A percentile compares a stretch with the other conserved stretches of the same genome.
Conservation (phyloP, 2,888 invertebrate species). For the Drosophila rubida region DNA sequence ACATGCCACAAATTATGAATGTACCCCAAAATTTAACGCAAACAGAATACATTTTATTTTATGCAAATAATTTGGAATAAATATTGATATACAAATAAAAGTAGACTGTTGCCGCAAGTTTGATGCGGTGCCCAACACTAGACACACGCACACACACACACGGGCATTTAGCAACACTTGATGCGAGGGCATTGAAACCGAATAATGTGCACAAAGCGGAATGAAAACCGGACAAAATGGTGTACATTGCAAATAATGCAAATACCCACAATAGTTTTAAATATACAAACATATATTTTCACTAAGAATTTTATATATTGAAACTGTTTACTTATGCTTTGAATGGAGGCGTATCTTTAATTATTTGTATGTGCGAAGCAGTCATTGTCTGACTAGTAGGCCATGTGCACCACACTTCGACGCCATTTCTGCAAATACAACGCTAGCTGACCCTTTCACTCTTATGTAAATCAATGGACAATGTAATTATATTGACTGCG, state of each 20-base stretch:
- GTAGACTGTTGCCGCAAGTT: conserved; percentile 4
- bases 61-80: not conserved
- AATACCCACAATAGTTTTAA: conserved; percentile 25
- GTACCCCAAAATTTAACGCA: not conserved
- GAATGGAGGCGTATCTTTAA: conserved; percentile 16
- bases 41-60: not conserved
- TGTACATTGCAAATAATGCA: conserved; percentile 47
- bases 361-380: conserved; percentile 35
- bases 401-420: conserved; percentile 78
- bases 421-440: conserved; percentile 72
- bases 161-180: conserved; percentile 54
- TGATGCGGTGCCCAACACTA: conserved; percentile 37
- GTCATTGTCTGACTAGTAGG: conserved; percentile 51
- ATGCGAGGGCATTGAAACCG: conserved; percentile 70
- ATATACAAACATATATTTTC: conserved; percentile 16
- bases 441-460: conserved; percentile 69
- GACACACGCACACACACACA: not conserved
- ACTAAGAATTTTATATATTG: conserved; percentile 11
- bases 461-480: conserved; percentile 60
- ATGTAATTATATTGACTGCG: conserved; percentile 67
- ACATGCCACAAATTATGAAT: conserved; percentile 15
- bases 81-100: conserved; percentile 13
- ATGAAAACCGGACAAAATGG: conserved; percentile 80
- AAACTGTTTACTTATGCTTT: not conserved
- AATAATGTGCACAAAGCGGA: conserved; percentile 64